Evolutionary conservation across 2,113 vertebrate genomes (phyloP).

Genomic region (Stictonetta naevosa): DNA sequence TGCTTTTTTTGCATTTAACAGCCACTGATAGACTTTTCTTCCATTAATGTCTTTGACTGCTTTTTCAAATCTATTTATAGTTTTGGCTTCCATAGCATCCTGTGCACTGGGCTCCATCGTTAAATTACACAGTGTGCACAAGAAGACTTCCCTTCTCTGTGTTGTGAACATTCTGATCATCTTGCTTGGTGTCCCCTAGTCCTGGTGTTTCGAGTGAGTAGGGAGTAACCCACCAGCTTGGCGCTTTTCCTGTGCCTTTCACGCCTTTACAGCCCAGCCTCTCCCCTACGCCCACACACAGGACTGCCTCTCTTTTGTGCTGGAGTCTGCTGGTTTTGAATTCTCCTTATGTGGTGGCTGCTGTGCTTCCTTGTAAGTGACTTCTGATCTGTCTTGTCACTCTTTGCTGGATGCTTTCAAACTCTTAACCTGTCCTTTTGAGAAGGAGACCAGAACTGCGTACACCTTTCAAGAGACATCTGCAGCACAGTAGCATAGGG

Average conservation of each 20-base stretch:
- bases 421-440: background rate
- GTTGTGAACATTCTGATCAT: background rate
- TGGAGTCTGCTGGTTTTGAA: background rate
- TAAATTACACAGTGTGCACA: background rate
- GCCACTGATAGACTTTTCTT: constrained; percentile 39
- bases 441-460: background rate
- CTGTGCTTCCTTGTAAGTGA: background rate
- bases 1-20: constrained; percentile 25
- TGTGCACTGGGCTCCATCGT: background rate
- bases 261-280: background rate
- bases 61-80: constrained; percentile 57
- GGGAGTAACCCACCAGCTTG: background rate
- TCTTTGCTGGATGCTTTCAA: background rate
- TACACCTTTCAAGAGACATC: background rate
- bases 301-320: accelerated
- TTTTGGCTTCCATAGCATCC: constrained; percentile 43
- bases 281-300: background rate
- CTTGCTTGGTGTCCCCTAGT: background rate
- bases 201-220: background rate
- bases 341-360: background rate
- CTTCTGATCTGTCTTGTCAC: background rate
- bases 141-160: background rate
- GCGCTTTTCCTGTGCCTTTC: background rate
- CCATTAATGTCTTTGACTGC: constrained; percentile 13
- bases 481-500: background rate